Evolutionary conservation across 2,113 vertebrate genomes (phyloP).

Genomic region (Podiceps cristatus): DNA sequence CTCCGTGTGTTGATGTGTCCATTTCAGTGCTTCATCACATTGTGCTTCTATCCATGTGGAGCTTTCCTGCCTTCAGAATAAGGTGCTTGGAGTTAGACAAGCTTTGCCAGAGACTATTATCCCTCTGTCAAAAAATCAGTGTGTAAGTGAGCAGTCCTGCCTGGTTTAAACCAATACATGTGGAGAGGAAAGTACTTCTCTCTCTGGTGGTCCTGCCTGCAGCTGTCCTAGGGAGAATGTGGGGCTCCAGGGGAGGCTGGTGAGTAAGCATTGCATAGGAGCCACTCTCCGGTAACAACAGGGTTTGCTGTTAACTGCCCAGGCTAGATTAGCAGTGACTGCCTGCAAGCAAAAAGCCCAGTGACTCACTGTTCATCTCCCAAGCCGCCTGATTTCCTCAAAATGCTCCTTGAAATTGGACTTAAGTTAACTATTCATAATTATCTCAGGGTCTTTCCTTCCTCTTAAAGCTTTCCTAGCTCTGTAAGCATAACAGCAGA

Average conservation of each 20-base stretch:
- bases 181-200: background rate
- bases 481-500: background rate
- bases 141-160: background rate
- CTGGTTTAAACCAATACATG: background rate
- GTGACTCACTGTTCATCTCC: background rate
- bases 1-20: accelerated
- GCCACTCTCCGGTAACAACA: background rate
- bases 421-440: background rate
- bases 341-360: background rate
- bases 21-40: background rate
- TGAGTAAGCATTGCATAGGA: background rate
- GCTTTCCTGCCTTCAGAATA: background rate
- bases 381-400: background rate
- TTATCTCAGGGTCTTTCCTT: background rate
- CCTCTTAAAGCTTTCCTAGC: background rate
- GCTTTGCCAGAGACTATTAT: background rate
- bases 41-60: accelerated
- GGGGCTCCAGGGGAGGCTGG: background rate
- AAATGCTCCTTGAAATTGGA: background rate
- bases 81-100: background rate
- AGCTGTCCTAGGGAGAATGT: background rate
- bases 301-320: background rate
- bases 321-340: background rate
- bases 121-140: background rate
- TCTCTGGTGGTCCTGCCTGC: background rate